Conservation (phyloP, 2,797 vertebrate genomes). For the Antrozous pallidus region DNA sequence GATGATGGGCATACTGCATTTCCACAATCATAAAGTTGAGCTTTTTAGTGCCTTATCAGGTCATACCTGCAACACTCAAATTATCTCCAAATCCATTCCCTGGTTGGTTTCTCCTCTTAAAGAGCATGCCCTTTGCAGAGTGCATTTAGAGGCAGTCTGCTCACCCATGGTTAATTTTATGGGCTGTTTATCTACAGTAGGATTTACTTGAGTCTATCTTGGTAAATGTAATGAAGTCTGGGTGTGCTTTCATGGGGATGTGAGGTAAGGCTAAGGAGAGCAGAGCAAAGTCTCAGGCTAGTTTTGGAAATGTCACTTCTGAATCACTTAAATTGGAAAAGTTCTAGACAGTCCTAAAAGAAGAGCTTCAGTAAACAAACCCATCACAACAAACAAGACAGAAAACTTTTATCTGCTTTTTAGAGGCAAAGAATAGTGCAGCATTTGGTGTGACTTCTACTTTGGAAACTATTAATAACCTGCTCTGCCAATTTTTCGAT, state of each 20-base stretch:
- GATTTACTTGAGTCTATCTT: conserved; percentile 69
- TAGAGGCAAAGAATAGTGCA: conserved; percentile 14
- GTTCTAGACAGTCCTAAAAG: conserved; percentile 72
- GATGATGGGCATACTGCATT: background rate
- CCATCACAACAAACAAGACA: conserved; percentile 70
- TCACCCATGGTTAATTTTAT: conserved; percentile 71
- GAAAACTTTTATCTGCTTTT: conserved; percentile 35
- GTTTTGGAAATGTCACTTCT: conserved; percentile 74
- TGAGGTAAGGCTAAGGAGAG: conserved; percentile 58
- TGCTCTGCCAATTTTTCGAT: conserved; percentile 33
- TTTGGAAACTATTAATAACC: conserved; percentile 58
- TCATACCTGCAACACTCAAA: conserved; percentile 58
- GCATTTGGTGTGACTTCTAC: conserved; percentile 15
- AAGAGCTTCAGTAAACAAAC: conserved; percentile 66
- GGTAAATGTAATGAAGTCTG: conserved; percentile 65
- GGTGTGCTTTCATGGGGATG: conserved; percentile 52
- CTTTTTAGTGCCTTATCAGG: conserved; percentile 66
- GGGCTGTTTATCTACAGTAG: conserved; percentile 73
- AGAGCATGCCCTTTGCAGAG: conserved; percentile 72
- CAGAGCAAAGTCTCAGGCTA: conserved; percentile 42
- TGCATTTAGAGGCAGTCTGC: conserved; percentile 47
- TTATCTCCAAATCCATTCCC: conserved; percentile 64
- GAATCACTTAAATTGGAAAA: conserved; percentile 70
- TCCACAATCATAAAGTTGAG: conserved; percentile 34
- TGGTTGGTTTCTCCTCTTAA: conserved; percentile 61